Base-by-base conservation (phyloP, 1,140 invertebrate species). In the Nasonia longicornis region DNA sequence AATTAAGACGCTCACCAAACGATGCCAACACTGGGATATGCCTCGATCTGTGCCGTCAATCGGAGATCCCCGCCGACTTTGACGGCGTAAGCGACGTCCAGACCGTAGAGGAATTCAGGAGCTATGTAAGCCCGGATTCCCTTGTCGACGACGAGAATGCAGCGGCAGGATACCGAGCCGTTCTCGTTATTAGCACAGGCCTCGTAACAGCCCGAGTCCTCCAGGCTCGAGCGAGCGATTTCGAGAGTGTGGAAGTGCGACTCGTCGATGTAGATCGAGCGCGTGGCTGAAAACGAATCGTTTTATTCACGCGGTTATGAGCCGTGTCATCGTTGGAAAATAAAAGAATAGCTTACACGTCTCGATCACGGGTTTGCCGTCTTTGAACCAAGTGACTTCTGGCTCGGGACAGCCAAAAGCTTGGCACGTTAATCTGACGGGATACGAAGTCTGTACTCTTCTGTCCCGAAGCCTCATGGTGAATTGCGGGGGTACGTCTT, bases 401-500 rank as follows among this genome's bases (percentile, higher is more conserved):
- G 96, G 95, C 10, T 91, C 88, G 1, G 97, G 97, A 86, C 93
- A 92, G 3, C 96, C 97, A 11, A 94, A 93, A 20, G 96, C 93
- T 90, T 97, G 96, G 88, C 98, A 97, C 2, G 96, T 96, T 31
- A 99, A 92, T 83, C 95, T 94, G 73, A 95, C 97, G 16, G 94
- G 97, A 92, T 95, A 97, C 0, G 95, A 95, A 8, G 94, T 92
- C 87, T 96, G 95, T 0, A 97, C 95, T 11, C 95, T 92, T 75
- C 96, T 92, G 87, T 97, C 96, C n/a, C 95, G 92, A 35, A 97
- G 89, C 31, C 95, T 93, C 94, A 97, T 96, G 0, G 96, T 97
- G 86, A 98, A 97, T 85, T 96, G 95, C 0, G 97, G 97, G 1
- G 96, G 90, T 79, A 93, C 84, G 29, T 91, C 89, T 71, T 89